A percentile compares a stretch with the other conserved stretches of the same genome.
Conservation (phyloP, 2,113 vertebrate genomes). For the Epinephelus cyanopodus region DNA sequence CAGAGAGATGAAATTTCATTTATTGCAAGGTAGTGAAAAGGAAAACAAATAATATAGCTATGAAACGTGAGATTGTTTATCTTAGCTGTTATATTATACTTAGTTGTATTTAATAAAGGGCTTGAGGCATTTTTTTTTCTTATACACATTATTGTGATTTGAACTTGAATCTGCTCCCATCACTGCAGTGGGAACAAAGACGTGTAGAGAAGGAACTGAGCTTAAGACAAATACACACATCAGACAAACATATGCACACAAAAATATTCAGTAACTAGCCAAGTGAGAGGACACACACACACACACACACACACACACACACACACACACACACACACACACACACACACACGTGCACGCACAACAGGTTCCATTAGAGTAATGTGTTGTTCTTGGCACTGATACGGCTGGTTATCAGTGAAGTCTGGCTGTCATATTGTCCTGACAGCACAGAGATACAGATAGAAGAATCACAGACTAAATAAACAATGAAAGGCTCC, state of each 20-base stretch:
- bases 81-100: background rate
- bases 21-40: background rate
- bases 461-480: slow-evolving; percentile 46
- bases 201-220: background rate
- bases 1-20: slow-evolving; percentile 37
- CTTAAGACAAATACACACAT: background rate
- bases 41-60: slow-evolving; percentile 50
- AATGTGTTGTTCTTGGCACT: slow-evolving; percentile 44
- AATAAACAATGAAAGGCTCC: slow-evolving; percentile 61
- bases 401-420: slow-evolving; percentile 61
- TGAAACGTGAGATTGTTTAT: slow-evolving; percentile 56
- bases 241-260: background rate
- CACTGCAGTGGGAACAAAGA: background rate
- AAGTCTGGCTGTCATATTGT: slow-evolving; percentile 47
- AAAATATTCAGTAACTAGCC: background rate
- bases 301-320: background rate
- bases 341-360: background rate
- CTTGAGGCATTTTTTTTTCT: background rate
- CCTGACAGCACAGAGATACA: slow-evolving; percentile 59
- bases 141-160: background rate
- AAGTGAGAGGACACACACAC: background rate
- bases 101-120: slow-evolving; percentile 22
- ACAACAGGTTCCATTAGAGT: slow-evolving; percentile 40
- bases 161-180: background rate
- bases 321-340: slow-evolving; percentile 19